A percentile compares a stretch with the other conserved stretches of the same genome.
Conservation (phyloP, 2,797 vertebrate species). For the Gila robusta region DNA sequence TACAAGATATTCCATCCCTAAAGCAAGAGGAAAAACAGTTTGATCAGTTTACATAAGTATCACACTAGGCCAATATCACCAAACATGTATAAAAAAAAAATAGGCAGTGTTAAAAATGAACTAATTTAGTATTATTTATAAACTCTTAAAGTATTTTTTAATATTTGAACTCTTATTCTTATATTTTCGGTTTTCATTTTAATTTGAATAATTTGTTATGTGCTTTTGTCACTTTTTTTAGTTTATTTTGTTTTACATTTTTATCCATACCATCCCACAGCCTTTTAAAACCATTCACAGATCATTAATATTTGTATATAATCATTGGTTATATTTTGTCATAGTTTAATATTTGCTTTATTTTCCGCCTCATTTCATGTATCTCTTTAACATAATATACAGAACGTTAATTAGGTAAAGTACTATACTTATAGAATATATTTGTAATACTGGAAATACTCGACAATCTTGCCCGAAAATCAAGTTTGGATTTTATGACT, state of each 20-base stretch:
- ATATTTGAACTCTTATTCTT: not conserved
- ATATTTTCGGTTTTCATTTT: not conserved
- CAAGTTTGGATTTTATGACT: no score
- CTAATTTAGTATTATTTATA: not conserved
- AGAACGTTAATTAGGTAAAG: no score
- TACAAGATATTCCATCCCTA: slow-evolving; percentile 94
- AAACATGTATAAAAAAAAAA: not conserved
- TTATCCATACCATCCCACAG: no score
- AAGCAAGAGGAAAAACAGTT: slow-evolving; percentile 53
- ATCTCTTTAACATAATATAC: not conserved
- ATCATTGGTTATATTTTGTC: no score
- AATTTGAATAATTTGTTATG: not conserved
- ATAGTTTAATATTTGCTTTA: no score
- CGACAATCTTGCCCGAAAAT: no score
- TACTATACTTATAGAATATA: not conserved
- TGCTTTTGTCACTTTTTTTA: not conserved
- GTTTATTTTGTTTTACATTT: not conserved
- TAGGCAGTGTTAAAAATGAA: not conserved
- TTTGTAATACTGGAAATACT: no score
- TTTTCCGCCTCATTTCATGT: not conserved
- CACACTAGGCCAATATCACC: not conserved
- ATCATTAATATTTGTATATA: no score
- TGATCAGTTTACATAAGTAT: not conserved
- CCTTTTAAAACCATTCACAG: no score
- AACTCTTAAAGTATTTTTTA: not conserved